Conservation (phyloP, 2,797 vertebrate species). For the Numenius phaeopus region DNA sequence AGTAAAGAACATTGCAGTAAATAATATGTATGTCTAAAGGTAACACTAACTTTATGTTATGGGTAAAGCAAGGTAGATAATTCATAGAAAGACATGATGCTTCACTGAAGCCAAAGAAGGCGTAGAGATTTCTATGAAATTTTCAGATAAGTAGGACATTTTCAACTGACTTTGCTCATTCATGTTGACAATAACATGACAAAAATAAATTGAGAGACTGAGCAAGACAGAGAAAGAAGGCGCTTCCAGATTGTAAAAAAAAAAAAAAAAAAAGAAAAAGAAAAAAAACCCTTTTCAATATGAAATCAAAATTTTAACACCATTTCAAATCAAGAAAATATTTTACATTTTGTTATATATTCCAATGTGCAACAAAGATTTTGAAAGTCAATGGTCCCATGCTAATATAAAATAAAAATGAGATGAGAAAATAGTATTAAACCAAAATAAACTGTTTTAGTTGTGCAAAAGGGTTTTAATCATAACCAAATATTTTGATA, state of each 20-base stretch:
- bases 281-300: not conserved
- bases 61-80: not conserved
- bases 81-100: not conserved
- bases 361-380: not conserved
- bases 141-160: constrained; percentile 9
- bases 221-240: not conserved
- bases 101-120: not conserved
- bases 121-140: not conserved
- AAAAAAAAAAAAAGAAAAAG: fast-evolving
- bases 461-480: not conserved
- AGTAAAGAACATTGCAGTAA: not conserved
- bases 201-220: not conserved
- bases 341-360: not conserved
- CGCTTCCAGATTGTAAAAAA: not conserved
- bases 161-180: not conserved
- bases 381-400: not conserved
- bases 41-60: not conserved
- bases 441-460: not conserved
- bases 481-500: not conserved
- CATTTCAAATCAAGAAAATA: not conserved
- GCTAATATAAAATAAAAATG: not conserved
- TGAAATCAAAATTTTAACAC: fast-evolving
- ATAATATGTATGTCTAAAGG: not conserved
- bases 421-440: not conserved
- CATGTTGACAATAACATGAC: not conserved